Evolutionary conservation across 2,797 vertebrate genomes (phyloP).

Genomic region (Tachyglossus aculeatus): DNA sequence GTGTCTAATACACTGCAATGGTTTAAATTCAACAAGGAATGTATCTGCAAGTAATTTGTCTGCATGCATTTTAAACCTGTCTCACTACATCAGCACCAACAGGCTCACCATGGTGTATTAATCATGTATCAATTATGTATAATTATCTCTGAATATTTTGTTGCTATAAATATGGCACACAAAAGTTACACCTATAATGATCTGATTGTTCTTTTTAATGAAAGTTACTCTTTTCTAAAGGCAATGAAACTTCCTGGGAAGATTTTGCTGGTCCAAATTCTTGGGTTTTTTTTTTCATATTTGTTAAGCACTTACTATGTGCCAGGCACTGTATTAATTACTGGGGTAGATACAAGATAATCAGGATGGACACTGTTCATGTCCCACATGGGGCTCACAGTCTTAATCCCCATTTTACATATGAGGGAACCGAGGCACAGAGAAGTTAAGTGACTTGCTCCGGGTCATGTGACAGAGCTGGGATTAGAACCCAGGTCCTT

Average conservation of each 20-base stretch:
- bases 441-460: no score
- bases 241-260: neutral
- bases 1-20: conserved; percentile 29
- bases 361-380: no score
- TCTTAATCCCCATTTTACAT: no score
- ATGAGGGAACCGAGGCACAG: no score
- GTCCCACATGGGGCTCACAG: no score
- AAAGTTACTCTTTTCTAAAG: conserved; percentile 22
- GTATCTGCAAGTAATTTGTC: conserved; percentile 37
- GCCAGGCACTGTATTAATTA: no score
- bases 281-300: no score
- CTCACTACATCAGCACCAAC: neutral
- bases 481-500: no score
- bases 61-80: conserved; percentile 13
- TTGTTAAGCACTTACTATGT: neutral
- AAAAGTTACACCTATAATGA: neutral
- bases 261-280: neutral
- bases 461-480: no score
- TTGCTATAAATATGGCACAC: no score
- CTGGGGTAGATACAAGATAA: no score
- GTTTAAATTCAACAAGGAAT: conserved; percentile 26
- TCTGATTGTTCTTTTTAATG: conserved; percentile 3
- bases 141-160: no score
- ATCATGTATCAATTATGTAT: neutral
- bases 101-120: conserved; percentile 26